Percentiles rank a stretch among this genome's conserved stretches.
Conservation (phyloP, 2,797 vertebrate species). For the Halcyon smyrnensis region DNA sequence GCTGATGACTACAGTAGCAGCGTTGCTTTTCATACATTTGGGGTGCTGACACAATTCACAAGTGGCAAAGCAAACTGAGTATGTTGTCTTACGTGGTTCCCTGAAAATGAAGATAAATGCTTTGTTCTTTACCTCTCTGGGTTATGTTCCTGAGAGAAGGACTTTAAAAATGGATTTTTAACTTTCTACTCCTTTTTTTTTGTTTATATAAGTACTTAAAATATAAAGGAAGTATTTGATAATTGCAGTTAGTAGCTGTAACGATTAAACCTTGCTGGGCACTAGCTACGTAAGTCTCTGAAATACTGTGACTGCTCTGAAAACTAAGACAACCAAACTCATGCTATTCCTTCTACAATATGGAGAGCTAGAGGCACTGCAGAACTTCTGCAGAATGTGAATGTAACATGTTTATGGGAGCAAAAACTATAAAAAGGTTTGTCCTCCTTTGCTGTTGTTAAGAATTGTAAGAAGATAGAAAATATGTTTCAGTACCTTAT, state of each 20-base stretch:
- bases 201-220: neutral
- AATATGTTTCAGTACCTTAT: neutral
- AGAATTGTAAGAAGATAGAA: neutral
- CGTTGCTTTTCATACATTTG: constrained; percentile 12
- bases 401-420: neutral
- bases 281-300: neutral
- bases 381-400: neutral
- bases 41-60: constrained; percentile 11
- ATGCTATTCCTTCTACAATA: neutral
- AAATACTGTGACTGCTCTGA: neutral
- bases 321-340: neutral
- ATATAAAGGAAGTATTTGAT: neutral
- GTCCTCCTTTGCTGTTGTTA: neutral
- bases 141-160: neutral
- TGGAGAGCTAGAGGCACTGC: neutral
- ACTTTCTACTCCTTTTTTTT: neutral
- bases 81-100: neutral
- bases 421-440: neutral
- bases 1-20: neutral
- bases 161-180: neutral
- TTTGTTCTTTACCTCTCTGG: neutral
- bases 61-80: neutral
- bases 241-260: neutral
- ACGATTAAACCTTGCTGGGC: neutral
- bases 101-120: constrained; percentile 48